Conservation (phyloP, 2,888 invertebrate species). For the Tenodera sinensis region DNA sequence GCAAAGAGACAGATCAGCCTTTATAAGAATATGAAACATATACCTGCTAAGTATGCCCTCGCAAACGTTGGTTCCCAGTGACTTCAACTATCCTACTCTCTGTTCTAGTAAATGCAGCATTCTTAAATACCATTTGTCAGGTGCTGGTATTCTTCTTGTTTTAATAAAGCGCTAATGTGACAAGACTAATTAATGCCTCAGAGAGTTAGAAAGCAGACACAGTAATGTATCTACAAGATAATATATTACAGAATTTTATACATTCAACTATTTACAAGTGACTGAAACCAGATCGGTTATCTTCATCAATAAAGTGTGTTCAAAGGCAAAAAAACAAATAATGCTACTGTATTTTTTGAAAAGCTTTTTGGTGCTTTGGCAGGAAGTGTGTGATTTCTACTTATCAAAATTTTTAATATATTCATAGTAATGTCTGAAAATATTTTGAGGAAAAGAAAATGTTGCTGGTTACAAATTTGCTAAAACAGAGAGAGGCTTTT, state of each 20-base stretch:
- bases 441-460: background rate
- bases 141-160: background rate
- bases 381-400: background rate
- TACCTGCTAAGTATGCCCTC: background rate
- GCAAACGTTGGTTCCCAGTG: background rate
- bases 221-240: background rate
- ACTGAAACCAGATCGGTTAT: background rate
- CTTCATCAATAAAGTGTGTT: background rate
- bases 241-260: constrained; percentile 10
- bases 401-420: background rate
- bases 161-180: background rate
- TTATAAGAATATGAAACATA: background rate
- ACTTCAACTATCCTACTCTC: constrained; percentile 5
- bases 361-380: background rate
- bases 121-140: background rate
- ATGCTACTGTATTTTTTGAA: background rate
- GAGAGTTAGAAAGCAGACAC: background rate
- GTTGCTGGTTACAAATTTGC: background rate
- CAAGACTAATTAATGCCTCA: background rate
- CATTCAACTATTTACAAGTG: constrained; percentile 6
- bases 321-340: background rate
- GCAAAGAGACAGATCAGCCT: background rate
- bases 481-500: constrained; percentile 11
- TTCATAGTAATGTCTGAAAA: background rate
- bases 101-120: constrained; percentile 16